Evolutionary conservation across 2,888 invertebrate species (phyloP), one percentile per base, ranked within the genome.

Genomic region (Folsomia manolachei): DNA sequence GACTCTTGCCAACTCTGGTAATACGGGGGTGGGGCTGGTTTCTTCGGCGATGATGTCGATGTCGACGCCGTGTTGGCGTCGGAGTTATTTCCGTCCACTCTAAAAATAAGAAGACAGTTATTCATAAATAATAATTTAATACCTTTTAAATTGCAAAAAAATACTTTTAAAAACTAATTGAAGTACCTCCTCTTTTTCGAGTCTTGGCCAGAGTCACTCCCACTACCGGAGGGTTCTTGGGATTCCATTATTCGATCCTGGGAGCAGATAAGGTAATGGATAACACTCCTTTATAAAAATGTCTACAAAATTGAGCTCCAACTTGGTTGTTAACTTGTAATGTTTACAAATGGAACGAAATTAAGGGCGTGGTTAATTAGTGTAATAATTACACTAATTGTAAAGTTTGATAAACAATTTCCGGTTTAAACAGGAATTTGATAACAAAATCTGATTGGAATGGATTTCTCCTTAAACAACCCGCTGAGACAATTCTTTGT

Each of bases 1-100:
- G 89, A 89, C 25, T 91, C 89, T 83, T 92, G 92, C 81, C 79
- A 80, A 63, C 78, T 79, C 27, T 77, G 75, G 52, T 39, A 66
- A 1, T 39, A n/a, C 18, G 39, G 18, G 11, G 26, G 26, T 19
- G 27, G 27, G 19, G 27, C 64, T 64, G 53, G 21, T 27, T 24
- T 63, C 68, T 56, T 63, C 67, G 27, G 27, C 39, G 23, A 21
- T 23, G 23, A 21, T 39, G n/a, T 23, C 11, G 21, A 24, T 25
- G 26, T 60, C 60, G 60, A 7, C 60, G 9, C 60, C n/a, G n/a
- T n/a, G 19, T 14, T 39, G 39, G 14, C 39, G 4, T 14, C 39
- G 14, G 39, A 4, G n/a, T n/a, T n/a, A n/a, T 61, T 69, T 11
- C 56, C n/a, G 21, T 69, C 69, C 39, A 69, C 56, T 61, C 69